Base-by-base conservation (phyloP, 2,888 invertebrate genomes). In the Liodrosophila aerea region DNA sequence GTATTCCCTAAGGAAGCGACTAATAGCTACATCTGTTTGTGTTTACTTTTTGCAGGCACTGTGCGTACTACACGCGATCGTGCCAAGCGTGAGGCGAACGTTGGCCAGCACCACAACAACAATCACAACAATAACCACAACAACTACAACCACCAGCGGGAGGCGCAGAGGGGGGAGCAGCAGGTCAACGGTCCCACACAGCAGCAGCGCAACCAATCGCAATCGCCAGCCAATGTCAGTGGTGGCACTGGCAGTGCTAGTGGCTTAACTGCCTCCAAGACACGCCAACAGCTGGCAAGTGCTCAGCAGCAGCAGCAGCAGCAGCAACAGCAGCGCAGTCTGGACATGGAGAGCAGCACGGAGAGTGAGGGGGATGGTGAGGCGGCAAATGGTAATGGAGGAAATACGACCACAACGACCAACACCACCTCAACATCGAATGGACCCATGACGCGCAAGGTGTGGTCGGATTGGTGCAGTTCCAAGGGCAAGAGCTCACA, bases 391-490 rank as follows among this genome's bases (percentile, higher is more conserved):
- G 76, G 73, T 0, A 83, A 77, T 65, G 80, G 87, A 1, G 82
- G 85, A 2, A 83, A 76, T 18, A 76, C 66, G 39, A 68, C 65
- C 16, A 69, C 78, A 5, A 81, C 78, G 12, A 76, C 74, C 5
- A 75, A 70, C 9, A 49, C 77, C 27, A 76, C 74, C 5, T 85
- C 75, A 9, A 63, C 65, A 4, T 76, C 81, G 27, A 80, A 78
- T 45, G 86, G 85, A n/a, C 93, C 94, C 2, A 94, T 94, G 16
- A 94, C 95, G 5, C 91, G 95, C 13, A 91, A 93, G 71, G 94
- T 94, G 41, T 95, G 95, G 95, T 93, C 93, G 3, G 94, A 94
- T 87, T 94, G 93, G 92, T 93, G 93, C 86, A 91, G 91, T 44
- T 92, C 92, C 22, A 92, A 92, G 77, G 92, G 92, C 37, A 92